phyloP scores from a whole-genome alignment of 2,113 vertebrate species.

The Chrysemys picta region DNA sequence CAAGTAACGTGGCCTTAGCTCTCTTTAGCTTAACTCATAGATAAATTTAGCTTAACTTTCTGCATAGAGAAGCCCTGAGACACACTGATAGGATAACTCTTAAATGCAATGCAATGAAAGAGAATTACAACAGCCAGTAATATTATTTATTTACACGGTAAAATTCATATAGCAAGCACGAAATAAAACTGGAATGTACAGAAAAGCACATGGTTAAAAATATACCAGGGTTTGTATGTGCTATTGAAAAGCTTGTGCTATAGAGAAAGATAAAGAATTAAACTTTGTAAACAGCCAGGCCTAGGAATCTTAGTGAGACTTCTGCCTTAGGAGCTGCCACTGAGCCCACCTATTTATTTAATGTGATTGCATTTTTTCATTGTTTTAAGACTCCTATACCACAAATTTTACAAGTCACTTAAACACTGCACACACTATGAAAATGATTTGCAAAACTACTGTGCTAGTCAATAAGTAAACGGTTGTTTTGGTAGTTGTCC shows the following conservation, averaged over 20 bases:
- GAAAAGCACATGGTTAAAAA: not conserved
- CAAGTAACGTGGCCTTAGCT: not conserved
- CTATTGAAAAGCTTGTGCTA: not conserved
- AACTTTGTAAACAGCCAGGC: not conserved
- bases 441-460: not conserved
- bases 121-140: conserved; percentile 36
- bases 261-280: not conserved
- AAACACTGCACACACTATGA: not conserved
- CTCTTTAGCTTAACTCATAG: not conserved
- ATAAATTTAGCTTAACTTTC: not conserved
- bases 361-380: not conserved
- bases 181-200: not conserved
- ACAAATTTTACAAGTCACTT: conserved; percentile 8
- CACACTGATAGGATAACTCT: conserved; percentile 20
- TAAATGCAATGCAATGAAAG: conserved; percentile 41
- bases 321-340: not conserved
- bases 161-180: conserved; percentile 34
- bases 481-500: not conserved
- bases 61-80: conserved; percentile 43
- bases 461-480: not conserved
- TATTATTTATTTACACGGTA: not conserved
- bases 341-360: not conserved
- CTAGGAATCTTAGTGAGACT: not conserved
- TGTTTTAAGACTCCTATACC: not conserved
- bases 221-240: not conserved